Percentiles rank a stretch among this genome's conserved stretches.
Evolutionary conservation across 1,140 invertebrate genomes (phyloP).

Genomic region (Orchestia grillus): DNA sequence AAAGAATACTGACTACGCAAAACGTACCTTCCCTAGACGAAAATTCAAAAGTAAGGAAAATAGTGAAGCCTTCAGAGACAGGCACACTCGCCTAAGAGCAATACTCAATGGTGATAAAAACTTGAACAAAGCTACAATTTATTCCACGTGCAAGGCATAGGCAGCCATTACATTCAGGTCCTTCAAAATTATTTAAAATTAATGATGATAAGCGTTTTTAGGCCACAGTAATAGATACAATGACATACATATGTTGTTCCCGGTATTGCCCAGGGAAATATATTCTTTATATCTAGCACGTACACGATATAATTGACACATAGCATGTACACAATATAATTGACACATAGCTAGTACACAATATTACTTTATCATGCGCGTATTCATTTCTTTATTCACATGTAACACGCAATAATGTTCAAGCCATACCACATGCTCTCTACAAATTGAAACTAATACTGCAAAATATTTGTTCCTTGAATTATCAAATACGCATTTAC

Average conservation of each 20-base stretch:
- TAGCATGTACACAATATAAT: too few species aligned
- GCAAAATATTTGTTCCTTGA: background rate
- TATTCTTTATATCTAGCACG: background rate
- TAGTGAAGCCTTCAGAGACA: too few species aligned
- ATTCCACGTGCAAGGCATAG: background rate
- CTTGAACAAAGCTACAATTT: background rate
- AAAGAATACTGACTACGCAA: background rate
- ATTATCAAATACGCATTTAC: background rate
- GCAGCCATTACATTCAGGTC: background rate
- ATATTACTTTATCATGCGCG: too few species aligned
- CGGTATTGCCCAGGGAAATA: too few species aligned
- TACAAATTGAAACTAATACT: background rate
- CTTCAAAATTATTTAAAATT: background rate
- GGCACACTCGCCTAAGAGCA: too few species aligned
- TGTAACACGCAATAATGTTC: too few species aligned
- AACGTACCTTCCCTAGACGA: background rate
- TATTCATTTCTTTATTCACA: background rate
- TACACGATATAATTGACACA: background rate
- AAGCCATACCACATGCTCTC: background rate
- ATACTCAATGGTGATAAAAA: too few species aligned
- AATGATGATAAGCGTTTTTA: background rate
- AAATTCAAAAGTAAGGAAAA: too few species aligned
- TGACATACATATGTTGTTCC: background rate
- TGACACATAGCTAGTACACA: too few species aligned
- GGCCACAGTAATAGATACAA: background rate